Evolutionary conservation across 2,113 vertebrate genomes (phyloP), one percentile per base, ranked within the genome.

Genomic region (Smithornis capensis): DNA sequence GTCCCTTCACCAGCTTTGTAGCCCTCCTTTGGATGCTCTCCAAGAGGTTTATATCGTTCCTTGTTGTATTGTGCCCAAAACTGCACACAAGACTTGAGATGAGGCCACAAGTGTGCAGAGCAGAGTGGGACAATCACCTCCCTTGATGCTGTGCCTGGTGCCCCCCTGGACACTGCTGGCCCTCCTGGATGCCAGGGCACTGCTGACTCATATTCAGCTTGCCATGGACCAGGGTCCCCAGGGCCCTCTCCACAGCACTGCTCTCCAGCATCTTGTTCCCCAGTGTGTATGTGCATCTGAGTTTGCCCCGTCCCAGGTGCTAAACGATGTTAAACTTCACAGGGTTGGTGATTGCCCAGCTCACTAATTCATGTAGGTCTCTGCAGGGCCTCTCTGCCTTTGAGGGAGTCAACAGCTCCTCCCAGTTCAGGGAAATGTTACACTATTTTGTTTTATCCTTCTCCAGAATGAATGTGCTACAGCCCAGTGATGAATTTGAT

Each of bases 81-180:
- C 37, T 63, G 60, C 21, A 31, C 19, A 12, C 24, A 40, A 21
- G 1, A 55, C 14, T 68, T 0, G 0, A 55, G 55, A 21, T 55
- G 63, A 49, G 21, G 21, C 47, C 0, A 0, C n/a, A 4, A 3
- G 40, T 76, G 38, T 1, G 1, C 44, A 59, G 68, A 22, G 47
- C 12, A 68, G 45, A 47, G 28, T 0, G 1, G 47, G 40, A 42
- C 47, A 69, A 2, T 83, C 29, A 17, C 14, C 25, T 76, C n/a
- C 38, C 29, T 35, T 40, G 7, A 11, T 44, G 63, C 29, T 65
- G 16, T 47, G 4, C 53, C 28, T 45, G 53, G 18, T 53, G 45
- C 2, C 10, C 23, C 23, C n/a, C 19, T 21, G n/a, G 19, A 29
- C n/a, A 47, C 0, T 1, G 1, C 1, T 76, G 70, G 7, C 25